Base-by-base conservation (phyloP, 2,888 invertebrate species). In the Aporophyla lueneburgensis region DNA sequence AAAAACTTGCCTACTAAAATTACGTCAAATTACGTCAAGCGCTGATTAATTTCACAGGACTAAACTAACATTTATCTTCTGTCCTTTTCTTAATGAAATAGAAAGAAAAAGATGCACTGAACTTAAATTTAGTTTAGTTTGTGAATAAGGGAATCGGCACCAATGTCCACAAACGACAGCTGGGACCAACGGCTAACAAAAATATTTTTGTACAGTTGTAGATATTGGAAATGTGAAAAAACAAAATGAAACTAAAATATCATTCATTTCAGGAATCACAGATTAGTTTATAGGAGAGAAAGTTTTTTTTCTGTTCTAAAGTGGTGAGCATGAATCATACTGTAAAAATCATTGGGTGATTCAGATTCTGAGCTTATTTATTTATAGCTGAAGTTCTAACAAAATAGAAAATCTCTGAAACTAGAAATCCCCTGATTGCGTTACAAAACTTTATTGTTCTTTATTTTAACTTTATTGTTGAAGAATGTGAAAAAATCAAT, bases 331-430 rank as follows among this genome's bases (percentile, higher is more conserved):
- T 82, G 69, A 82, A 33, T 82, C 83, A 76, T 65, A 14, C 24
- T 24, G 40, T 59, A 21, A 59, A 27, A 76, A 82, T 76, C 65
- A 66, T 54, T 54, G 40, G 5, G 21, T 76, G 83, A 82, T 43
- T 80, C 79, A 76, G 65, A 66, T 51, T 24, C 24, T 75, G 43
- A 56, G 61, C 27, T 62, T 75, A 75, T 76, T 69, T 82, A 76
- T 77, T 66, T 82, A 43, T 80, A 76, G 63, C 33, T n/a, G n/a
- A 62, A 63, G 68, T 53, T 75, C 24, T 40, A 33, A n/a, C 14
- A 6, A 27, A 53, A 58, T 19, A 16, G 43, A 27, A 56, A 53
- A 77, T 67, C 21, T 33, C 10, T 46, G 27, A 51, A 24, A 43
- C 19, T 33, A 33, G 10, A 43, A 66, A 12, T 51, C 21, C 33